Base-by-base conservation (phyloP, 2,888 invertebrate genomes). In the Apocheima hispidaria region DNA sequence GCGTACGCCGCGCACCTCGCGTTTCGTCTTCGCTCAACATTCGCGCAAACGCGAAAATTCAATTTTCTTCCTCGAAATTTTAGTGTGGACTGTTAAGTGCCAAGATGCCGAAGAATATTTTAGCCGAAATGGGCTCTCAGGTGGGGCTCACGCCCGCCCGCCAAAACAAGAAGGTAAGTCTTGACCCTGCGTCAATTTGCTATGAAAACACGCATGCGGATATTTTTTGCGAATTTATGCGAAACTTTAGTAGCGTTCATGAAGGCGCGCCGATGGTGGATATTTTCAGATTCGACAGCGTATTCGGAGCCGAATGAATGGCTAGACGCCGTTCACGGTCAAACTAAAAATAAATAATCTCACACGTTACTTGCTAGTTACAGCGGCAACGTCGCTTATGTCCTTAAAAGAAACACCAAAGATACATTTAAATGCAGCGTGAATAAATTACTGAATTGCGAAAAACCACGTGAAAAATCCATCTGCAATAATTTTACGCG, bases 71-170 rank as follows among this genome's bases (percentile, higher is more conserved):
- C 44, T 60, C 49, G 66, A 56, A 16, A 46, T 44, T 51, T 54
- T 69, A 70, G 74, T 73, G 78, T 63, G 72, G 60, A 76, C 72
- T 69, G 68, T 72, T 73, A 68, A 77, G 86, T 87, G 87, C 65
- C 82, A 89, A 82, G 67, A 92, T 92, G 92, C 87, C 92, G 79
- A 90, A 89, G 74, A 90, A 91, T 70, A 89, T 92, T 53, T 78
- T 91, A 73, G 90, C 90, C 33, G 92, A 92, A 75, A 90, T 92
- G 92, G 92, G 92, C 77, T 92, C 92, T 81, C 92, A 91, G 72
- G 92, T 91, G 84, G 91, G 90, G 66, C 81, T 92, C 62, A 92
- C 92, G 21, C 85, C 89, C 41, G 83, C 82, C 55, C 74, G 90
- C 12, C 90, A 89, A 57, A 81, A 85, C 65, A 86, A 87, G 71